These are phyloP conservation scores for Gyrodactylus salaris DNA, from an alignment of 1,140 invertebrate species.

Conservation along the genomic window DNA sequence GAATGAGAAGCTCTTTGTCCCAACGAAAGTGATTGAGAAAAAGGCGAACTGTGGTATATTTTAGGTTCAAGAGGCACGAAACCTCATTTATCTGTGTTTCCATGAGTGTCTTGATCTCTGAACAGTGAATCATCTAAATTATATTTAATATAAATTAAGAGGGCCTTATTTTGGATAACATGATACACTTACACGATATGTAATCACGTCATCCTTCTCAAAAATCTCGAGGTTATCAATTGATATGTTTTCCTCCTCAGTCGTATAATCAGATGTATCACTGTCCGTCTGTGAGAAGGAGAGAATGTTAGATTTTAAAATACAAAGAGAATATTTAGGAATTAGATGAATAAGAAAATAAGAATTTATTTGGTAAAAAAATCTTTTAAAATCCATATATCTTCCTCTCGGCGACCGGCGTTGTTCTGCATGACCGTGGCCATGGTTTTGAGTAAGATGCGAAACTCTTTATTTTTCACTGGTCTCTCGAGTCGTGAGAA, in stretches of 20 bases:
- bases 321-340: not conserved
- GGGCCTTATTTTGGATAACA: not conserved
- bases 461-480: not conserved
- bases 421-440: not conserved
- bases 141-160: not conserved
- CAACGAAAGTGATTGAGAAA: not conserved
- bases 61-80: not conserved
- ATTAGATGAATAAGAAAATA: not conserved
- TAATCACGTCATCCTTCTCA: not conserved
- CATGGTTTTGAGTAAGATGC: not conserved
- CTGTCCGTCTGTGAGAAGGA: not conserved
- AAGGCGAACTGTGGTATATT: not conserved
- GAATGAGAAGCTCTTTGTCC: not conserved
- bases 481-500: not conserved
- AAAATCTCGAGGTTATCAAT: no score
- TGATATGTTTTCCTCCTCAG: not conserved
- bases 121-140: not conserved
- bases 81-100: not conserved
- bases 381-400: not conserved
- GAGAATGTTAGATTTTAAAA: not conserved
- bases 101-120: not conserved
- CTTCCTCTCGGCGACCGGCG: not conserved
- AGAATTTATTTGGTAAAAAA: not conserved
- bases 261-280: not conserved
- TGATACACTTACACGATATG: no score